These are phyloP conservation scores for Pseudotriccus pelzelni DNA, from an alignment of 2,797 vertebrate genomes.

Conservation along the genomic window DNA sequence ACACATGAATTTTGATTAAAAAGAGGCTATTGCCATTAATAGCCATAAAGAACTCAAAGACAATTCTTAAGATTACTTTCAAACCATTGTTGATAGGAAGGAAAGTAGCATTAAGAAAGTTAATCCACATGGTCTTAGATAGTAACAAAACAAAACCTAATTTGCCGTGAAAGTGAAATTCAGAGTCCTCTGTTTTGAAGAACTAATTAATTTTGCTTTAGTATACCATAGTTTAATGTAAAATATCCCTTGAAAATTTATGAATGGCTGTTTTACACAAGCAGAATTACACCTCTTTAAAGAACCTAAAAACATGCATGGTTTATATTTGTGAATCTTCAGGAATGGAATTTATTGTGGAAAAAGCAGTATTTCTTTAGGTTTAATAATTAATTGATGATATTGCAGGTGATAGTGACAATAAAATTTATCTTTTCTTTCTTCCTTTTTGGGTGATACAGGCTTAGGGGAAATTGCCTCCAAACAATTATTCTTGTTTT, in stretches of 20 bases:
- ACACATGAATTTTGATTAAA: background rate
- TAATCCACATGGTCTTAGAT: background rate
- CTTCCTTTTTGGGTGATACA: background rate
- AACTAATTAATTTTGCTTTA: constrained; percentile 41
- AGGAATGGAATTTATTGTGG: background rate
- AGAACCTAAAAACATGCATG: background rate
- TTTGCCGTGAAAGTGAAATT: constrained; percentile 29
- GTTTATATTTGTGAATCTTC: background rate
- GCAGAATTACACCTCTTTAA: background rate
- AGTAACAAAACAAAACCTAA: constrained; percentile 8
- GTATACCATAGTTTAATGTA: background rate
- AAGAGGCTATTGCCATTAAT: background rate
- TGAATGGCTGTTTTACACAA: background rate
- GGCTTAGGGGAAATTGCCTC: background rate
- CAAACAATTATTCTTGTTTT: background rate
- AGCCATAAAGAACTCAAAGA: background rate
- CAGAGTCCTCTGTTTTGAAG: background rate
- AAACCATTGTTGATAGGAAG: background rate
- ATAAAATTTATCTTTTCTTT: background rate
- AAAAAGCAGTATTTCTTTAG: background rate
- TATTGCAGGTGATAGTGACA: background rate
- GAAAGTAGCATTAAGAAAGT: background rate
- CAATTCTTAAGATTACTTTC: background rate
- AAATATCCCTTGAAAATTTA: constrained; percentile 21
- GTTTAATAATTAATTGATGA: background rate